Conservation (phyloP, 1,140 invertebrate genomes). For the Olivierus martensii region DNA sequence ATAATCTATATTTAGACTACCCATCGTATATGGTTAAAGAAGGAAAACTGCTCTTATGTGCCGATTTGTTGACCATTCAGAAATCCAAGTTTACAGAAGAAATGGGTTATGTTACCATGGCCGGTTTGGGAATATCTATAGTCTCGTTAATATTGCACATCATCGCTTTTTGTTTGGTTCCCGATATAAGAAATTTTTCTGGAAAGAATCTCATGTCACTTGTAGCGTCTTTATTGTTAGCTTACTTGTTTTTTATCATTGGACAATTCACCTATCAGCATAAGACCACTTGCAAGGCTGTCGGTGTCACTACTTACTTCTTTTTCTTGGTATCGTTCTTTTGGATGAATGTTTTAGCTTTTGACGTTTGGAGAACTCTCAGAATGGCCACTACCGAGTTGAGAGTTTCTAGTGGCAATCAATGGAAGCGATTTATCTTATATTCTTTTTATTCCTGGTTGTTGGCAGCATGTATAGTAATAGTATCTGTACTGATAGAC, state of each 20-base stretch:
- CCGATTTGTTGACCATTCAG: background rate
- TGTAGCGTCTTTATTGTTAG: slow-evolving; percentile 32
- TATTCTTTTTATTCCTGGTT: slow-evolving; percentile 42
- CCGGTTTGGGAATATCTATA: slow-evolving; percentile 34
- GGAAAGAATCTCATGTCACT: slow-evolving; percentile 39
- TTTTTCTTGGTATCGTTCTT: slow-evolving; percentile 40
- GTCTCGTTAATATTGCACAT: slow-evolving; percentile 36
- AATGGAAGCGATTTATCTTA: slow-evolving; percentile 31
- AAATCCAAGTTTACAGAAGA: background rate
- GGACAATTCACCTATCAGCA: slow-evolving; percentile 20
- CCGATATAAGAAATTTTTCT: slow-evolving; percentile 37
- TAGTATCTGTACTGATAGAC: slow-evolving; percentile 35
- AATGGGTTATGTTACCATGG: slow-evolving; percentile 35
- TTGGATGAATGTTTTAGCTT: slow-evolving; percentile 46
- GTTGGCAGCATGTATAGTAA: no score
- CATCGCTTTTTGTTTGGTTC: slow-evolving; percentile 31
- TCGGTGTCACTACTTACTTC: slow-evolving; percentile 37
- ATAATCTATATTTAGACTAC: background rate
- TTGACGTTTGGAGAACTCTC: slow-evolving; percentile 41
- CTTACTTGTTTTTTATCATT: slow-evolving; percentile 35
- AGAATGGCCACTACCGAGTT: slow-evolving; percentile 36
- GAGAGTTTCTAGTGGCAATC: slow-evolving; percentile 29
- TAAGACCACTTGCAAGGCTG: slow-evolving; percentile 24
- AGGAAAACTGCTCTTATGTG: slow-evolving; percentile 19
- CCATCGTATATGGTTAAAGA: background rate